Percentiles rank a stretch among this genome's conserved stretches.
These are phyloP conservation scores for Lichenostomus cassidix DNA, from an alignment of 2,113 vertebrate genomes.

Conservation along the genomic window DNA sequence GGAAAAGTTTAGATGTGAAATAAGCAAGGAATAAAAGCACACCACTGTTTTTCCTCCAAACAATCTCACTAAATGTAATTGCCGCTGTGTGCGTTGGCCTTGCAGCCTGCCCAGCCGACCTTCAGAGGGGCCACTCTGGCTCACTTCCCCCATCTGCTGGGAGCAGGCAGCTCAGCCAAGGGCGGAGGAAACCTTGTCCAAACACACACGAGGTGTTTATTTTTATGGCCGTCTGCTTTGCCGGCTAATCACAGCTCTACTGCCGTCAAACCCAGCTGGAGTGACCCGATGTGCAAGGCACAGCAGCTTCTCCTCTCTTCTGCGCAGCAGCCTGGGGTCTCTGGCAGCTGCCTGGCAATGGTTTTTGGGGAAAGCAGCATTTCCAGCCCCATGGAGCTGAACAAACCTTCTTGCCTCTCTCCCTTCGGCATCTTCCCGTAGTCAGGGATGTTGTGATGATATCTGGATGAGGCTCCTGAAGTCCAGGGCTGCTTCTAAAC, in stretches of 20 bases:
- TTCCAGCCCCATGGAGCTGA: neutral
- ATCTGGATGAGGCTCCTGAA: neutral
- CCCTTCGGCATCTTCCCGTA: neutral
- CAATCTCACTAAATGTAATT: neutral
- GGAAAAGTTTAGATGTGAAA: neutral
- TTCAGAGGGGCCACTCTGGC: neutral
- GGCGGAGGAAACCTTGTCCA: neutral
- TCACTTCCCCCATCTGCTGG: neutral
- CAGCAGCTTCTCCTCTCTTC: neutral
- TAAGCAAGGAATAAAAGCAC: neutral
- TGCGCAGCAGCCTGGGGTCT: neutral
- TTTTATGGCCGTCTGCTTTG: neutral
- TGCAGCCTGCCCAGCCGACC: neutral
- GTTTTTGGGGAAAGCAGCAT: fast-evolving
- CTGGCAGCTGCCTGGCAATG: neutral
- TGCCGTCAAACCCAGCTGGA: neutral
- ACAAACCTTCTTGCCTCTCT: neutral
- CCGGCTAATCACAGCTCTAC: neutral
- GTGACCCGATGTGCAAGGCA: neutral
- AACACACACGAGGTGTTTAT: neutral
- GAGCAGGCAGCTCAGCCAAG: neutral
- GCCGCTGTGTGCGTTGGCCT: neutral
- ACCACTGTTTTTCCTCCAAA: neutral
- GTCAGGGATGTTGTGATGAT: neutral
- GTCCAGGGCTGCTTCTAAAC: neutral